Evolutionary conservation across 2,797 vertebrate genomes (phyloP).

Genomic region (Staurois parvus): DNA sequence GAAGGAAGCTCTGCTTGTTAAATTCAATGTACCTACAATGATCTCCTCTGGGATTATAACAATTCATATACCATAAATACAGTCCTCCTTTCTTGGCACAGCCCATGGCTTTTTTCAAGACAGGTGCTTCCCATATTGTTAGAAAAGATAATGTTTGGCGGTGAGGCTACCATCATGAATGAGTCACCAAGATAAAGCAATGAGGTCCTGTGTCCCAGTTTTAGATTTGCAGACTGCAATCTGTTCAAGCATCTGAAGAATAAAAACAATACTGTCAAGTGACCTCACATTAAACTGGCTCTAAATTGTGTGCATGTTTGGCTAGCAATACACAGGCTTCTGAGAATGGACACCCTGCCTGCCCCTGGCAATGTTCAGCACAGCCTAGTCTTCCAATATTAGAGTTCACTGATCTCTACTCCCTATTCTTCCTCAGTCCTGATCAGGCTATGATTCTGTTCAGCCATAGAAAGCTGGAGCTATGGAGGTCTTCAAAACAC

Average conservation of each 20-base stretch:
- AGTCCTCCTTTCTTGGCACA: not conserved
- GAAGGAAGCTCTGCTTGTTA: not conserved
- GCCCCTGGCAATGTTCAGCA: too few relatives aligned
- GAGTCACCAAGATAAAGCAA: not conserved
- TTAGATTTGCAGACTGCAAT: not conserved
- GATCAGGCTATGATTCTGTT: too few relatives aligned
- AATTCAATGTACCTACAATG: not conserved
- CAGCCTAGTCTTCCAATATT: too few relatives aligned
- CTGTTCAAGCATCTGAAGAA: not conserved
- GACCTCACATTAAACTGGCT: too few relatives aligned
- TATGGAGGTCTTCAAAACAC: too few relatives aligned
- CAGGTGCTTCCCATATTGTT: conserved; percentile 26
- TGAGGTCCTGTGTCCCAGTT: not conserved
- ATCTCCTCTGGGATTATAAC: conserved; percentile 5
- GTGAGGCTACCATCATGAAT: not conserved
- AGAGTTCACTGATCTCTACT: too few relatives aligned
- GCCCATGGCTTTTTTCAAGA: not conserved
- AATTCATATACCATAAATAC: not conserved
- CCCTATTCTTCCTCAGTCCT: too few relatives aligned
- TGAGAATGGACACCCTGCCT: too few relatives aligned
- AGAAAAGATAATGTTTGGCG: not conserved
- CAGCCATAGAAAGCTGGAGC: too few relatives aligned
- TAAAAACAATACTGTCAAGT: too few relatives aligned
- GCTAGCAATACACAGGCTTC: too few relatives aligned
- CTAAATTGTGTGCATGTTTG: too few relatives aligned